Percentiles rank a stretch among this genome's conserved stretches.
These are phyloP conservation scores for Macrostomum cliftonense DNA, from an alignment of 2,888 invertebrate species.

Conservation along the genomic window DNA sequence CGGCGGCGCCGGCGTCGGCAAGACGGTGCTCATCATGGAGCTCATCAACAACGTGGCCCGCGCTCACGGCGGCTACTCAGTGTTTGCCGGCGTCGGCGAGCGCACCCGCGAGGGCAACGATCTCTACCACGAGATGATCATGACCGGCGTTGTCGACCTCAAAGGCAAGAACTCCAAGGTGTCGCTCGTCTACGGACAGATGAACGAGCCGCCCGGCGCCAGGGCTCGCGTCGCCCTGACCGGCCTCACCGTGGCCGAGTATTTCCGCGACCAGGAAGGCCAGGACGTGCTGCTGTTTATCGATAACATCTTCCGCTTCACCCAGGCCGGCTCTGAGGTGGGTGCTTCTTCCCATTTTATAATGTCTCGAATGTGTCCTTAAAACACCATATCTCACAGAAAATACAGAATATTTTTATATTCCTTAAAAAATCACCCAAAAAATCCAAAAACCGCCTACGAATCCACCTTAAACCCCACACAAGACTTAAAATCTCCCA, in stretches of 20 bases:
- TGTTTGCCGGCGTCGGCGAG: conserved; percentile 28
- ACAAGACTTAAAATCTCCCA: too few species aligned
- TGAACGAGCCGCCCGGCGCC: conserved; percentile 28
- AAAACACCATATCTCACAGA: too few species aligned
- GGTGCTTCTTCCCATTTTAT: too few species aligned
- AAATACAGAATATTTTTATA: too few species aligned
- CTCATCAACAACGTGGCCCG: conserved; percentile 26
- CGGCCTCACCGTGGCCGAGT: conserved; percentile 24
- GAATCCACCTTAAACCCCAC: too few species aligned
- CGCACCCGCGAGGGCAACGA: conserved; percentile 29
- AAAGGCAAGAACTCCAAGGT: conserved; percentile 11
- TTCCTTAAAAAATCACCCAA: too few species aligned
- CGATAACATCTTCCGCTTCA: conserved; percentile 30
- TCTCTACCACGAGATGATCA: conserved; percentile 25
- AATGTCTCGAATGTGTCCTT: too few species aligned
- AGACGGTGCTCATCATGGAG: conserved; percentile 26
- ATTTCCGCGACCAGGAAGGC: conserved; percentile 23
- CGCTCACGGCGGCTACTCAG: conserved; percentile 23
- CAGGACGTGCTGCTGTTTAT: conserved; percentile 20
- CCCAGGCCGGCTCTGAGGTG: conserved; percentile 37
- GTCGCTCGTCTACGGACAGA: conserved; percentile 27
- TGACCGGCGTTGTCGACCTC: conserved; percentile 18
- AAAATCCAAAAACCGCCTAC: too few species aligned
- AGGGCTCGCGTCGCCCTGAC: conserved; percentile 25
- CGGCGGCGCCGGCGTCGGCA: conserved; percentile 28